A percentile compares a stretch with the other conserved stretches of the same genome.
Evolutionary conservation across 2,113 vertebrate species (phyloP).

Genomic region (Aythya baeri): DNA sequence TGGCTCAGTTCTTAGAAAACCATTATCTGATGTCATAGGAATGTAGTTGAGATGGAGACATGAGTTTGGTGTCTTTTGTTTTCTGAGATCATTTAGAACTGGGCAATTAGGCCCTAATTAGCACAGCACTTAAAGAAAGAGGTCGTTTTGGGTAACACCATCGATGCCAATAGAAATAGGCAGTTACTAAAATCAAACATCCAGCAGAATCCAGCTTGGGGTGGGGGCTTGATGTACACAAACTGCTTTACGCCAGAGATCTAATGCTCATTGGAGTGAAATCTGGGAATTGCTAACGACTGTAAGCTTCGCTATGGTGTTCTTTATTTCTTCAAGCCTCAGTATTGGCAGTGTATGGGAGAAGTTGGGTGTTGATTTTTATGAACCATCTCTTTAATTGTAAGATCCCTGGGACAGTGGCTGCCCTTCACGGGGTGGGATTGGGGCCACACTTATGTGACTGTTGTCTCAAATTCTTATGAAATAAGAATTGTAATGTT

Average conservation of each 20-base stretch:
- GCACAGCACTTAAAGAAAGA: neutral
- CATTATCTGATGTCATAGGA: constrained; percentile 12
- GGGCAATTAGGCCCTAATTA: constrained; percentile 23
- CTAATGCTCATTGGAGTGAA: neutral
- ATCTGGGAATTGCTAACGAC: neutral
- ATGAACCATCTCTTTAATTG: neutral
- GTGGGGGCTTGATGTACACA: neutral
- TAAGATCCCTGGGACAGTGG: neutral
- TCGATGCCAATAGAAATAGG: neutral
- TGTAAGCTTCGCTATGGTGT: neutral
- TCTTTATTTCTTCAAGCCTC: neutral
- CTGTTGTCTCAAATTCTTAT: neutral
- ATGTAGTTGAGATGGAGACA: neutral
- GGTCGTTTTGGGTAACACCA: neutral
- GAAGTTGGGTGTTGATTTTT: neutral
- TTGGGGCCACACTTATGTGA: rapidly evolving
- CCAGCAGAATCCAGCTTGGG: neutral
- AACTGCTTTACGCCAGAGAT: neutral
- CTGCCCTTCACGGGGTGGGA: neutral
- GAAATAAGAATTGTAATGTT: neutral
- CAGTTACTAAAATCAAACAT: neutral
- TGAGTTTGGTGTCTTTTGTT: constrained; percentile 43
- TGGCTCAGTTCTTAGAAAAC: neutral
- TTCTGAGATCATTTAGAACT: constrained; percentile 25
- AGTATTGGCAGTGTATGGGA: neutral